Percentiles rank a stretch among this genome's conserved stretches.
Evolutionary conservation across 2,113 vertebrate genomes (phyloP).

Genomic region (Myotis yumanensis): DNA sequence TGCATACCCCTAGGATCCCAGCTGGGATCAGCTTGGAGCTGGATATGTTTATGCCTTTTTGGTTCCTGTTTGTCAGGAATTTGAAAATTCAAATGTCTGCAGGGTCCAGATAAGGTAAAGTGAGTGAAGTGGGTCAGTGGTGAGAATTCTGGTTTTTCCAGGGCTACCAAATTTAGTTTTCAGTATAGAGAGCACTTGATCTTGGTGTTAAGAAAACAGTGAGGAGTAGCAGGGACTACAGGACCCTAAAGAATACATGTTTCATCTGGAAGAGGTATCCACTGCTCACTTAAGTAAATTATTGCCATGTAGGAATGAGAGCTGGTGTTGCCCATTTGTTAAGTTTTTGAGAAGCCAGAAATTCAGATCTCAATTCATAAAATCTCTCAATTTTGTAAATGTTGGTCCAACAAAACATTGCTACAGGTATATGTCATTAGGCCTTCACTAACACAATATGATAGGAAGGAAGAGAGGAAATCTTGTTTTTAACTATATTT

Average conservation of each 20-base stretch:
- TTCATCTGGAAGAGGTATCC: neutral
- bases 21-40: neutral
- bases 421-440: neutral
- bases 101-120: neutral
- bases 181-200: neutral
- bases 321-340: neutral
- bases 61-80: neutral
- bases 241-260: neutral
- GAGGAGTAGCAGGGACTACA: neutral
- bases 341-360: slow-evolving; percentile 39
- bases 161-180: neutral
- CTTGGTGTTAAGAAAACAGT: neutral
- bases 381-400: neutral
- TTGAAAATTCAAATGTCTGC: neutral
- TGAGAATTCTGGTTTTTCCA: slow-evolving; percentile 22
- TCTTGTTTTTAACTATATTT: neutral
- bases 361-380: neutral
- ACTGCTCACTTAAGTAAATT: neutral
- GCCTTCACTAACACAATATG: neutral
- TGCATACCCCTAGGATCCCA: neutral
- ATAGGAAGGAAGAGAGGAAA: neutral
- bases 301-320: neutral
- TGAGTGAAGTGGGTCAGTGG: neutral
- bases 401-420: neutral
- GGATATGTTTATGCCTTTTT: neutral